These are phyloP conservation scores for Athripsodes cinereus DNA, from an alignment of 2,888 invertebrate genomes.

Conservation along the genomic window DNA sequence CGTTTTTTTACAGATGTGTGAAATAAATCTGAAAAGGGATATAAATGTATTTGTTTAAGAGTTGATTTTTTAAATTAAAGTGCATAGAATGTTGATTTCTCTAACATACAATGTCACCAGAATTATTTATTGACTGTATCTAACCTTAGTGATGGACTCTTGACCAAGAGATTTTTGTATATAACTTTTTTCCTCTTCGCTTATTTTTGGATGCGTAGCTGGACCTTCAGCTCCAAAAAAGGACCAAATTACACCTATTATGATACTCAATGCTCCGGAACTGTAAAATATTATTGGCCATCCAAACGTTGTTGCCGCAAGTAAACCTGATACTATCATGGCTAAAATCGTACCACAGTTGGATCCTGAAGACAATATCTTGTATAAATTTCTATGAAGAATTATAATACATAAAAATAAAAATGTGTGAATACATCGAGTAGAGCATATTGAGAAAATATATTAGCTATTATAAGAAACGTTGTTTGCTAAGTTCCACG, in stretches of 20 bases:
- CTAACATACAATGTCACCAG: too few species aligned
- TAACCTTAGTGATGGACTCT: conserved; percentile 48
- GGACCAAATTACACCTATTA: conserved; percentile 52
- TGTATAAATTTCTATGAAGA: not conserved
- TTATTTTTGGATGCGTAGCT: conserved; percentile 56
- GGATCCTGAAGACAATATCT: conserved; percentile 44
- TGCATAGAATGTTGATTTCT: too few species aligned
- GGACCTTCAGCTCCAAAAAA: conserved; percentile 62
- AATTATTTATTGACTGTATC: too few species aligned
- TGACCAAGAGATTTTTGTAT: conserved; percentile 62
- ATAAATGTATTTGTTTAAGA: too few species aligned
- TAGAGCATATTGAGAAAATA: too few species aligned
- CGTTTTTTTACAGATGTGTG: too few species aligned
- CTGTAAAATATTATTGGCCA: conserved; percentile 78
- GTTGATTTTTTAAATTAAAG: too few species aligned
- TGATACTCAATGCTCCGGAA: conserved; percentile 57
- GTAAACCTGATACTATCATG: conserved; percentile 63
- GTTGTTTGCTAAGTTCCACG: too few species aligned
- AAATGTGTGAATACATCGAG: too few species aligned
- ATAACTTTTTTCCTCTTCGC: conserved; percentile 57
- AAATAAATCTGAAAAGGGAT: too few species aligned
- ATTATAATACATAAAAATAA: too few species aligned
- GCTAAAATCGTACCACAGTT: conserved; percentile 74
- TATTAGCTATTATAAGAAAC: too few species aligned
- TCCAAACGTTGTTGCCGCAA: conserved; percentile 61